Base-by-base conservation (phyloP, 2,797 vertebrate genomes). In the Acipenser transmontanus region DNA sequence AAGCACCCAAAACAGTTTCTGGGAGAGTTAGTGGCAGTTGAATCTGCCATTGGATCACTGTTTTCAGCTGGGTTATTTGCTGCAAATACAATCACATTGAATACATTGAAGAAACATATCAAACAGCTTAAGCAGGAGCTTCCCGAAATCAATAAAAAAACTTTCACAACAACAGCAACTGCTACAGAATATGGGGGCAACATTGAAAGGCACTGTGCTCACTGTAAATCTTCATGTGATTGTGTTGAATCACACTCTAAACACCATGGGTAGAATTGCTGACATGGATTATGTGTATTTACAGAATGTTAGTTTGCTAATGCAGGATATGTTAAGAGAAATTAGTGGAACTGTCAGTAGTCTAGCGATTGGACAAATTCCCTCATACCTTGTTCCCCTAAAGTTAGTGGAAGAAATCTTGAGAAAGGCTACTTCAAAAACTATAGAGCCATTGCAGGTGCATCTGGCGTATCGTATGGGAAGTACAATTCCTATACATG, bases 1-100 rank as follows among this genome's bases (percentile, higher is more conserved):
- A 64, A 61, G 6, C 54, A 68, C 61, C 54, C 47, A 6, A 68
- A 69, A 7, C 59, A 7, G 3, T 66, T 66, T 64, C 47, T 66
- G 7, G 60, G 59, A 8, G 17, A 5, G 7, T n/a, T 63, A 50
- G 64, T 70, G 5, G 69, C 63, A 7, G 14, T 56, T 6, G 6
- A n/a, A 6, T 50, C 62, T 7, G 48, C 7, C 4, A 7, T 59
- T 2, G 47, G 47, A 6, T 64, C 62, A 14, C 47, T 64, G 1
- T 20, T 64, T 49, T 61, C 57, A 1, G 17, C 66, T 48, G 50
- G 64, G 2, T 52, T 34, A 51, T 64, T 52, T 2, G 50, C 50
- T 7, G n/a, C 47, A 6, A 57, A 57, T 20, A n/a, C 50, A 8
- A 11, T 56, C 1, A 56, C 11, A 50, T n/a, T 65, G 10, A 17